A percentile compares a stretch with the other conserved stretches of the same genome.
Conservation (phyloP, 1,140 invertebrate species). For the Riptortus pedestris region DNA sequence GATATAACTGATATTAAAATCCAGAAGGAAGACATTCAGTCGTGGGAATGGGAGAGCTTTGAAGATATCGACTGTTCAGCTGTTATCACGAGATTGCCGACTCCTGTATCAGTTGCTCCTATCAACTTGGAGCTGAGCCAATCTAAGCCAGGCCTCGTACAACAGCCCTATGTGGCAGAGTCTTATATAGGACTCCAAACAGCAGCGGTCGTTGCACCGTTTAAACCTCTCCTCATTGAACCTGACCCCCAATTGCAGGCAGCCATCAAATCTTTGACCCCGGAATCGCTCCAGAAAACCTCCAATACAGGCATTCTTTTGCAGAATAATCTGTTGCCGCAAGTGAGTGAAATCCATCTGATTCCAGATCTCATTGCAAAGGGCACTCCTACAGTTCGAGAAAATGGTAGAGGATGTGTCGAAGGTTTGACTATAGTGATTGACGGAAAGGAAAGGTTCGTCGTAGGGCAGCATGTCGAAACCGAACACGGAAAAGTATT, state of each 20-base stretch:
- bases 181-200: constrained; percentile 48
- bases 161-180: constrained; percentile 39
- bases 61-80: background rate
- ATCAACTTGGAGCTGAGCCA: constrained; percentile 38
- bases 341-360: constrained; percentile 50
- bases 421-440: constrained; percentile 53
- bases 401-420: constrained; percentile 43
- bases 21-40: constrained; percentile 46
- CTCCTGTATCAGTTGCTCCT: constrained; percentile 36
- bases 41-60: constrained; percentile 46
- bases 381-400: constrained; percentile 42
- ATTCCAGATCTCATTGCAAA: constrained; percentile 50
- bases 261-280: constrained; percentile 39
- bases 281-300: constrained; percentile 45
- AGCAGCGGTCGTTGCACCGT: constrained; percentile 48
- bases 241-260: constrained; percentile 40
- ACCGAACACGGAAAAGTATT: constrained; percentile 41
- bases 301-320: constrained; percentile 48
- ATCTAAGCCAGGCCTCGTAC: constrained; percentile 35
- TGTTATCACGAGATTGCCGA: background rate
- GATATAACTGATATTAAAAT: constrained; percentile 47
- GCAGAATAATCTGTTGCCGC: constrained; percentile 44
- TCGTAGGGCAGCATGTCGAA: constrained; percentile 46
- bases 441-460: constrained; percentile 53
- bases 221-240: constrained; percentile 44